Conservation (phyloP, 2,797 vertebrate species). For the Coregonus ussuriensis region DNA sequence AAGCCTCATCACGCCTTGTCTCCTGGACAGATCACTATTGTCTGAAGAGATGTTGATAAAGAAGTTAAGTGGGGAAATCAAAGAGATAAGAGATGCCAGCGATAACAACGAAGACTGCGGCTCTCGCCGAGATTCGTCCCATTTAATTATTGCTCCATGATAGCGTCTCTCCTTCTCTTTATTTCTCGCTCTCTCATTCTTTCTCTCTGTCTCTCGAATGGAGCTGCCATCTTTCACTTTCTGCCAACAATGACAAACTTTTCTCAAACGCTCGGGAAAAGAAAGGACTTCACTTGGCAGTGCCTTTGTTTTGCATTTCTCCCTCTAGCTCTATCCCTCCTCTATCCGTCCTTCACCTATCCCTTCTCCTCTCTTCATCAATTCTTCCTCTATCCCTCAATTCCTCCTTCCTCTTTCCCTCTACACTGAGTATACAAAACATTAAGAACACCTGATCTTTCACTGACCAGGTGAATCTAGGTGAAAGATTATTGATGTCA, state of each 20-base stretch:
- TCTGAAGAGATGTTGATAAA: conserved; percentile 55
- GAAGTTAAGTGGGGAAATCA: conserved; percentile 65
- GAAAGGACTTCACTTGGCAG: conserved; percentile 39
- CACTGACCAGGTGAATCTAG: too few species aligned
- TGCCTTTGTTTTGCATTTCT: conserved; percentile 55
- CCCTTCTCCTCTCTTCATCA: too few species aligned
- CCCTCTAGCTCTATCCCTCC: neutral
- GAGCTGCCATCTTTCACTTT: conserved; percentile 45
- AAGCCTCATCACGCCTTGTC: conserved; percentile 22
- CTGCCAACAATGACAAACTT: conserved; percentile 64
- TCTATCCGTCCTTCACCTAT: neutral
- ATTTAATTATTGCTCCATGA: conserved; percentile 66
- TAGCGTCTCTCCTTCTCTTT: conserved; percentile 23
- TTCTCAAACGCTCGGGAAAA: conserved; percentile 48
- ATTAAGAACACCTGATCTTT: too few species aligned
- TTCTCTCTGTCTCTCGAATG: neutral
- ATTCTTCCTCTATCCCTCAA: neutral
- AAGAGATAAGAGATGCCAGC: conserved; percentile 62
- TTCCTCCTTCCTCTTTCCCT: too few species aligned
- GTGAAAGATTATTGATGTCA: too few species aligned
- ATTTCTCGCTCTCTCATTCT: conserved; percentile 7
- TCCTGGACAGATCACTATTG: conserved; percentile 60
- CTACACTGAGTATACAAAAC: too few species aligned
- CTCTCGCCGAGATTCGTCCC: conserved; percentile 52
- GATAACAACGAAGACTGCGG: conserved; percentile 55